Conservation (phyloP, 92 coral and sea anemone genomes). For the Parazoanthus atlanticus region DNA sequence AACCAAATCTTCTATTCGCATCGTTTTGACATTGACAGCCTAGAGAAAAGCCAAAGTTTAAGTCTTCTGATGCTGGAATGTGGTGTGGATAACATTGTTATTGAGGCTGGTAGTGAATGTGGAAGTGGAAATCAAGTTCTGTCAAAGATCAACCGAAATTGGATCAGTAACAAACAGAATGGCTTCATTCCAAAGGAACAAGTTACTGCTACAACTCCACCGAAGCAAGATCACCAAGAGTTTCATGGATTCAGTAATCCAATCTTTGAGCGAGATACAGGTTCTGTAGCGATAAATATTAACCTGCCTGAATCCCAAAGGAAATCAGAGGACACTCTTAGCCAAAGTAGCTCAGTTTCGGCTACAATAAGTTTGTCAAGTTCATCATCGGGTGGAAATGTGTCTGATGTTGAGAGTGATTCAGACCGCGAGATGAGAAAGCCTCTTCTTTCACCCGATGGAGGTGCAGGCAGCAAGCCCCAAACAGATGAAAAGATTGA, state of each 20-base stretch:
- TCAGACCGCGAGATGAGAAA: conserved; percentile 33
- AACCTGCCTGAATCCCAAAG: conserved; percentile 50
- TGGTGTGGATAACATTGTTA: conserved; percentile 82
- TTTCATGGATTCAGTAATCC: conserved; percentile 80
- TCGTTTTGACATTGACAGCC: conserved; percentile 53
- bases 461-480: conserved; percentile 34
- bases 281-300: conserved; percentile 45
- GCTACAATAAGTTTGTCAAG: conserved; percentile 55
- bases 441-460: conserved; percentile 39
- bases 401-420: conserved; percentile 93
- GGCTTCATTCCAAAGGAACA: conserved; percentile 2
- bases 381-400: conserved; percentile 78
- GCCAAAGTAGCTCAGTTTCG: conserved; percentile 82
- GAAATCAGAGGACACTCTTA: conserved; percentile 53
- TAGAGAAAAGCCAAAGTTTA: conserved; percentile 56
- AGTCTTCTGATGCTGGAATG: conserved; percentile 91
- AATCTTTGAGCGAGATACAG: conserved; percentile 59
- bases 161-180: conserved; percentile 21
- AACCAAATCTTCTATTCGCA: conserved; percentile 71
- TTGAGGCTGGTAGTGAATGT: conserved; percentile 84
- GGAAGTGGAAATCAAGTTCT: conserved; percentile 75
- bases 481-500: conserved; percentile 14
- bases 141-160: conserved; percentile 67
- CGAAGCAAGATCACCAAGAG: conserved; percentile 9
- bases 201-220: neutral